Evolutionary conservation across 2,797 vertebrate species (phyloP).

Genomic region (Rhinoraja longicauda): DNA sequence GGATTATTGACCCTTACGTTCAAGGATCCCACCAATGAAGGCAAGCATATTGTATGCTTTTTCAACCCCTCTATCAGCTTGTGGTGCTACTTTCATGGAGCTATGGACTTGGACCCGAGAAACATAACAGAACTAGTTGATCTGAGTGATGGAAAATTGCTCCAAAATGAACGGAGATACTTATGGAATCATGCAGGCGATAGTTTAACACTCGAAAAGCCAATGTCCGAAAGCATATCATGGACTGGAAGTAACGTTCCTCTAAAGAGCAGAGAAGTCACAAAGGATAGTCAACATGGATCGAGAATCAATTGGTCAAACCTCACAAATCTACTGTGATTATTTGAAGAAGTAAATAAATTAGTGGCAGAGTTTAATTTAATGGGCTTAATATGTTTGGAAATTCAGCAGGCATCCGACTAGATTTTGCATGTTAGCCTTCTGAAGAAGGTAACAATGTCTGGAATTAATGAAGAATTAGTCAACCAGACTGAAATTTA

Average conservation of each 20-base stretch:
- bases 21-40: too few species aligned
- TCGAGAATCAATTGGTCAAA: constrained; percentile 29
- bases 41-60: too few species aligned
- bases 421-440: constrained; percentile 7
- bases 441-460: constrained; percentile 31
- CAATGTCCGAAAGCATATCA: neutral
- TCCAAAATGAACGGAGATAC: neutral
- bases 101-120: neutral
- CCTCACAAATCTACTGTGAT: constrained; percentile 24
- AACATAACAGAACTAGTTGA: neutral
- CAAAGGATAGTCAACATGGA: constrained; percentile 17
- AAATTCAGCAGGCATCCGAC: constrained; percentile 29
- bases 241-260: neutral
- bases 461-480: constrained; percentile 32
- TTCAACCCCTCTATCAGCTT: too few species aligned
- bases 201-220: neutral
- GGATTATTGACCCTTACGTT: too few species aligned
- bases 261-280: neutral
- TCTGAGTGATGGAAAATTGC: neutral
- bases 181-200: neutral
- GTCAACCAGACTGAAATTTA: constrained; percentile 24
- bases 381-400: constrained; percentile 1
- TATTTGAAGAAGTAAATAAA: constrained; percentile 26
- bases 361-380: neutral
- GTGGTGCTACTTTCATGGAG: too few species aligned